Conservation (phyloP, 2,797 vertebrate species). For the Lateolabrax maculatus region DNA sequence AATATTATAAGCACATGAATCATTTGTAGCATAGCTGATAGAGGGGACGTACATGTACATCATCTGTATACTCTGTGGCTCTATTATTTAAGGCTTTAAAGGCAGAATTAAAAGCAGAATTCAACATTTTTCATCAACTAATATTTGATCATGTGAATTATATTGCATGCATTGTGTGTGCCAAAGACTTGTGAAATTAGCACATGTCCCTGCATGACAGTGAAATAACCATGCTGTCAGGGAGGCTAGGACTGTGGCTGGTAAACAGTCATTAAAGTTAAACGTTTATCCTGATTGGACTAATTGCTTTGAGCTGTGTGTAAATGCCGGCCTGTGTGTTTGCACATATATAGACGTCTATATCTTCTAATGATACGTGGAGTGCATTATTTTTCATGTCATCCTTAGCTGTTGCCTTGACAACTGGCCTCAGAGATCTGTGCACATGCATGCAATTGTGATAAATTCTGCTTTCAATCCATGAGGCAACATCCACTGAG, state of each 20-base stretch:
- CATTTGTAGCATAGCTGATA: conserved; percentile 12
- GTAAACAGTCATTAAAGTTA: conserved; percentile 79
- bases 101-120: conserved; percentile 3
- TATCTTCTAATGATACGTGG: conserved; percentile 14
- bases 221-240: conserved; percentile 55
- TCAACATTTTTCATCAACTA: not conserved
- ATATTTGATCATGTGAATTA: conserved; percentile 34
- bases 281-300: conserved; percentile 62
- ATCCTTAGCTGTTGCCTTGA: conserved; percentile 75
- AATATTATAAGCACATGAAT: not conserved
- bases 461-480: conserved; percentile 54
- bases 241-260: conserved; percentile 28
- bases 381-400: conserved; percentile 2
- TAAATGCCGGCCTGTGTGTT: conserved; percentile 28
- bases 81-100: conserved; percentile 16
- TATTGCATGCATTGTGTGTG: not conserved
- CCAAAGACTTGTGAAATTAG: conserved; percentile 42
- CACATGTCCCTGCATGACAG: conserved; percentile 36
- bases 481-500: conserved; percentile 40
- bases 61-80: not conserved
- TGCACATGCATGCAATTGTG: conserved; percentile 65
- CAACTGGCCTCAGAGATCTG: conserved; percentile 65
- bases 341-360: conserved; percentile 13
- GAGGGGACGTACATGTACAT: too few relatives aligned
- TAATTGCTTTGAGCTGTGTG: conserved; percentile 63